These are phyloP conservation scores for Tenualosa ilisha DNA, from an alignment of 2,797 vertebrate species.

Conservation along the genomic window DNA sequence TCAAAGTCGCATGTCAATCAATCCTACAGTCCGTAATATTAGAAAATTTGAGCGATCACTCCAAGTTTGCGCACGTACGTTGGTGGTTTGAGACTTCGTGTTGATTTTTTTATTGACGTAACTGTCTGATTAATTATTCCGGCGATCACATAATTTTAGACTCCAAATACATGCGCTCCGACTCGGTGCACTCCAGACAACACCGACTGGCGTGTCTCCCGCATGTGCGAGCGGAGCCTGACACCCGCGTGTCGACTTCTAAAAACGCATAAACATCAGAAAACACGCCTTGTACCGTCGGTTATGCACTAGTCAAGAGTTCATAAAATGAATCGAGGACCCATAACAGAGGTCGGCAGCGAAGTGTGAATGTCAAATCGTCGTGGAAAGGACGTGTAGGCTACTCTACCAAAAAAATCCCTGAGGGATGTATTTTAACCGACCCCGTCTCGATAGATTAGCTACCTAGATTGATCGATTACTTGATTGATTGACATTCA, in stretches of 20 bases:
- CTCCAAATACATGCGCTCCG: not conserved
- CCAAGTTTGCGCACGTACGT: not conserved
- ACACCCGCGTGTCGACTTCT: not conserved
- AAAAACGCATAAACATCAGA: not conserved
- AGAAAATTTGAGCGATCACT: not conserved
- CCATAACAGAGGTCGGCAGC: not conserved
- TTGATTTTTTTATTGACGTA: conserved; percentile 71
- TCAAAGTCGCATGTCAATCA: not conserved
- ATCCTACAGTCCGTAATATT: not conserved
- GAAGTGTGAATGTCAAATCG: conserved; percentile 7
- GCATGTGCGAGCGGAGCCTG: not conserved
- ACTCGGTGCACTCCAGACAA: not conserved
- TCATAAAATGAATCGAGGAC: not conserved
- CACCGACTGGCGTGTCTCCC: not conserved
- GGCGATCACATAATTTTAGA: conserved; percentile 54
- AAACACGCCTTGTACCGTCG: not conserved
- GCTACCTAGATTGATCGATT: not conserved
- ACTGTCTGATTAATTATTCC: conserved; percentile 72
- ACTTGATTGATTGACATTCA: not conserved
- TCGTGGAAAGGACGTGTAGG: not conserved
- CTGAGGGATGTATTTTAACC: not conserved
- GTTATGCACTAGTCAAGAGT: not conserved
- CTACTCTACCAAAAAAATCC: not conserved
- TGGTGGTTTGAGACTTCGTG: not conserved
- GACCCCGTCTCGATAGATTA: not conserved